phyloP scores from a whole-genome alignment of 2,797 vertebrate species.

The Cottoperca gobio region DNA sequence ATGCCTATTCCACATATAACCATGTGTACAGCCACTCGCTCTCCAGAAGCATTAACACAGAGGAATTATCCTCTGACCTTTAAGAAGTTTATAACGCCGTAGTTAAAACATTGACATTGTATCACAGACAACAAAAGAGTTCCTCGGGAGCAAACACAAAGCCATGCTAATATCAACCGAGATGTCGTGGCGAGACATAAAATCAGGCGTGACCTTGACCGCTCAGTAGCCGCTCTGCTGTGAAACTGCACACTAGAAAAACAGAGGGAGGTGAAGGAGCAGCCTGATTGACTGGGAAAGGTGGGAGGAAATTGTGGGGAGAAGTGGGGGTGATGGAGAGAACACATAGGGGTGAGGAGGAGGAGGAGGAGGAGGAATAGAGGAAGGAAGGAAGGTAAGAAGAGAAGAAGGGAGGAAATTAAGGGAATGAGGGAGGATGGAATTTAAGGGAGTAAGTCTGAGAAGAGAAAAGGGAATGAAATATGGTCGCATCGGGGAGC shows the following conservation, averaged over 20 bases:
- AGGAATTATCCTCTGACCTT: slow-evolving; percentile 12
- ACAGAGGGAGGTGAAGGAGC: slow-evolving; percentile 62
- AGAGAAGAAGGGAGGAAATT: slow-evolving; percentile 28
- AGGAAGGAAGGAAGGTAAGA: slow-evolving; percentile 20
- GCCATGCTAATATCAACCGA: slow-evolving; percentile 38
- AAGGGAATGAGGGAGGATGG: slow-evolving; percentile 13
- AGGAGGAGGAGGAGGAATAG: background rate
- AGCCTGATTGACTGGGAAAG: slow-evolving; percentile 47
- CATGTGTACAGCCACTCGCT: background rate
- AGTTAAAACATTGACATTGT: slow-evolving; percentile 37
- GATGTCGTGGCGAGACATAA: slow-evolving; percentile 50
- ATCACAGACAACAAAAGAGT: slow-evolving; percentile 19
- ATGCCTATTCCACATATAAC: background rate
- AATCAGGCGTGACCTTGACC: slow-evolving; percentile 68
- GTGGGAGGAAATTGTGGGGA: slow-evolving; percentile 56
- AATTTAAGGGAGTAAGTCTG: slow-evolving; percentile 65
- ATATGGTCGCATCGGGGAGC: slow-evolving; percentile 44
- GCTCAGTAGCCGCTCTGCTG: slow-evolving; percentile 62
- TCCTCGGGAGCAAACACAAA: slow-evolving; percentile 22
- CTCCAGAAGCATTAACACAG: too few species aligned
- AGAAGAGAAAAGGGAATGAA: slow-evolving; percentile 44
- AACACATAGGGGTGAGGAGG: slow-evolving; percentile 11
- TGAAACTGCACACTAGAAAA: slow-evolving; percentile 72
- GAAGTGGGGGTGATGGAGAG: slow-evolving; percentile 12
- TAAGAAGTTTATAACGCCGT: slow-evolving; percentile 15